A percentile compares a stretch with the other conserved stretches of the same genome.
phyloP scores from a whole-genome alignment of 2,888 invertebrate genomes.

The Lumbricus terrestris region DNA sequence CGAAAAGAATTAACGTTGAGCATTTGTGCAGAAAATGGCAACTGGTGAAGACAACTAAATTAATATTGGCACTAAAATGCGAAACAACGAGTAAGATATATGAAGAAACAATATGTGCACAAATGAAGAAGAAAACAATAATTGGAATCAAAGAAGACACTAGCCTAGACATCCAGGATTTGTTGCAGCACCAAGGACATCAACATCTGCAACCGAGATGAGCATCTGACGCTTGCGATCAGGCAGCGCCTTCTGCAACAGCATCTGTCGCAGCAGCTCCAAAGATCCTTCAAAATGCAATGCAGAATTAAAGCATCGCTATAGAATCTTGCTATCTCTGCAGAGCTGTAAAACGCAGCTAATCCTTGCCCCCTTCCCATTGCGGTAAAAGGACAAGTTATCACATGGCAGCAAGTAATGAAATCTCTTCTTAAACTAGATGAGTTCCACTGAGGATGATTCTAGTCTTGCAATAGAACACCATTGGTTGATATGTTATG shows the following conservation, averaged over 20 bases:
- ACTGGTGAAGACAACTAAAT: not conserved
- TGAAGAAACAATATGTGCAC: not conserved
- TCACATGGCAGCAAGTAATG: not conserved
- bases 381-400: not conserved
- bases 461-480: not conserved
- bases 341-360: not conserved
- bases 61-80: not conserved
- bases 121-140: not conserved
- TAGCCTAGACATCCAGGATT: slow-evolving; percentile 50
- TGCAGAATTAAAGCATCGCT: too few relatives aligned
- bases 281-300: slow-evolving; percentile 44
- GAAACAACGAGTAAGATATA: not conserved
- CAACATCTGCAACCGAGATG: slow-evolving; percentile 46
- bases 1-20: not conserved
- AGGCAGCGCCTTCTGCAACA: slow-evolving; percentile 46
- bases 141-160: not conserved
- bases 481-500: not conserved
- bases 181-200: slow-evolving; percentile 51
- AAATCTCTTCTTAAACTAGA: not conserved
- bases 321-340: not conserved
- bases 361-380: not conserved
- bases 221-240: slow-evolving; percentile 49
- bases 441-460: not conserved
- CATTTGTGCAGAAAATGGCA: not conserved
- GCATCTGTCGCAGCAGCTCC: slow-evolving; percentile 52